These are phyloP conservation scores for Anguilla rostrata DNA, from an alignment of 2,113 vertebrate genomes.

Conservation along the genomic window DNA sequence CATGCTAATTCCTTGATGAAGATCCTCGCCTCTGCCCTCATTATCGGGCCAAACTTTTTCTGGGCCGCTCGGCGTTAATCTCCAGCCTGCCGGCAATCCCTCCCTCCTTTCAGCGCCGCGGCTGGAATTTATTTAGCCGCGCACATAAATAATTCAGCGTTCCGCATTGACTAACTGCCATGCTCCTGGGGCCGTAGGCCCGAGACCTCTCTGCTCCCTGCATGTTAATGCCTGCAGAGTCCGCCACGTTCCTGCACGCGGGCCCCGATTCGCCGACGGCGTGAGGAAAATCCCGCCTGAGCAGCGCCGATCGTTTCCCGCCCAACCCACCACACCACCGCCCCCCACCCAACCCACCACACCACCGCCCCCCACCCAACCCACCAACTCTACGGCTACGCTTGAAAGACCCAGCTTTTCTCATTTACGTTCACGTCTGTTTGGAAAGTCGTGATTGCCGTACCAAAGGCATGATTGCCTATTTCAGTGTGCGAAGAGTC, in stretches of 20 bases:
- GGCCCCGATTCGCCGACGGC: constrained; percentile 4
- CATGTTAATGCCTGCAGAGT: constrained; percentile 63
- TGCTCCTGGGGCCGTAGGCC: constrained; percentile 69
- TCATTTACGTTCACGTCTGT: neutral
- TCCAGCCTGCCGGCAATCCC: constrained; percentile 60
- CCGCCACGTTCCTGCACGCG: neutral
- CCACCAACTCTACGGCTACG: neutral
- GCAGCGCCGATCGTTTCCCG: neutral
- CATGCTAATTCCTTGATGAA: constrained; percentile 60
- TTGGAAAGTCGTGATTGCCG: neutral
- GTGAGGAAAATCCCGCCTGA: constrained; percentile 6
- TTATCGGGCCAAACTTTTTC: constrained; percentile 65
- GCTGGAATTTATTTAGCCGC: constrained; percentile 70
- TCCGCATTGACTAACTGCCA: constrained; percentile 77
- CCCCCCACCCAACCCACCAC: too few relatives aligned
- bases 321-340: too few relatives aligned
- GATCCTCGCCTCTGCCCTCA: constrained; percentile 65
- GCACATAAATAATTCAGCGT: constrained; percentile 75
- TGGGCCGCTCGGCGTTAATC: constrained; percentile 65
- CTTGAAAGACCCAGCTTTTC: neutral
- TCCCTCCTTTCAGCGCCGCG: constrained; percentile 58
- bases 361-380: neutral
- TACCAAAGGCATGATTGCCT: neutral
- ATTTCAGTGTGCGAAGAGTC: neutral
- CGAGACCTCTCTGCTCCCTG: constrained; percentile 64